Conservation (phyloP, 2,797 vertebrate species). For the Phalloptychus januarius region DNA sequence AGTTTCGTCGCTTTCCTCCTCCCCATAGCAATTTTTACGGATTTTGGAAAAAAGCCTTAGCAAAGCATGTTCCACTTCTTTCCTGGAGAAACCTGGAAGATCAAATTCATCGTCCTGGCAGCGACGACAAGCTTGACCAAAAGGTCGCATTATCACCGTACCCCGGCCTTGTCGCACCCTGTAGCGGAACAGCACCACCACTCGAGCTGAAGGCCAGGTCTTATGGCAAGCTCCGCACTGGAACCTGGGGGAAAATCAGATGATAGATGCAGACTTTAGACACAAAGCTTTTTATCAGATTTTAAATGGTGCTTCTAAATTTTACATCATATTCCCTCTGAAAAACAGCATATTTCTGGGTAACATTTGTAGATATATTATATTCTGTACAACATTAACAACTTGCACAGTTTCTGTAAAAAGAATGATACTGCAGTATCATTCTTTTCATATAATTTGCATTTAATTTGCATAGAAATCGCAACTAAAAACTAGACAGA, state of each 20-base stretch:
- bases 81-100: conserved; percentile 43
- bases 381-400: neutral
- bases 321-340: neutral
- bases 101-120: conserved; percentile 21
- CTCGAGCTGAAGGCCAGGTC: conserved; percentile 64
- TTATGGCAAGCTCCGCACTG: conserved; percentile 51
- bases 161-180: conserved; percentile 50
- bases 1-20: accelerated
- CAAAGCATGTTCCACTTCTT: conserved; percentile 34
- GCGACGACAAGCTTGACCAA: conserved; percentile 60
- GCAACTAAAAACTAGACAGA: neutral
- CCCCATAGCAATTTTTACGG: conserved; percentile 68
- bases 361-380: neutral
- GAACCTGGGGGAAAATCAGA: conserved; percentile 53
- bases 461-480: neutral
- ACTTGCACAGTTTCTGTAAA: neutral
- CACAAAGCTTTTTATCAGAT: neutral
- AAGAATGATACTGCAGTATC: neutral
- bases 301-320: neutral
- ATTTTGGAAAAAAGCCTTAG: conserved; percentile 61
- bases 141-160: conserved; percentile 67
- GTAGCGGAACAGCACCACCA: conserved; percentile 68
- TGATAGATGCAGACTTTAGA: neutral
- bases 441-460: neutral
- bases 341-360: neutral